These are phyloP conservation scores for Drosophila mayri DNA, from an alignment of 1,140 invertebrate genomes.

Conservation along the genomic window DNA sequence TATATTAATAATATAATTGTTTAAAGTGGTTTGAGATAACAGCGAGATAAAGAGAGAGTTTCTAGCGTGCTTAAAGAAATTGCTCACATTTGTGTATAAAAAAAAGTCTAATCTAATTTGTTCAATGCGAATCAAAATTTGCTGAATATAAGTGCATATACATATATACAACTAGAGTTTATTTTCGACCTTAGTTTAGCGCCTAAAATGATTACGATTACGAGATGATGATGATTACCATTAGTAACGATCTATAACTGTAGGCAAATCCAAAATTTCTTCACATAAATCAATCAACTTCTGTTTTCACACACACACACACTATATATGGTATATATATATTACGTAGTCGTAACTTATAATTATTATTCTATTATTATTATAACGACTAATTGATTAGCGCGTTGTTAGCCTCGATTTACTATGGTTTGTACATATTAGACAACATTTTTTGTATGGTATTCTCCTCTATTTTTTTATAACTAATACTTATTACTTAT, in stretches of 20 bases:
- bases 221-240: slow-evolving; percentile 40
- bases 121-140: slow-evolving; percentile 79
- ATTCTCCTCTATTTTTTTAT: slow-evolving; percentile 45
- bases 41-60: slow-evolving; percentile 20
- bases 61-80: slow-evolving; percentile 66
- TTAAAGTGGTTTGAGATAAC: slow-evolving; percentile 43
- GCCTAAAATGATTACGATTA: slow-evolving; percentile 58
- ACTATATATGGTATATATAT: neutral
- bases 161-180: slow-evolving; percentile 59
- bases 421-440: slow-evolving; percentile 82
- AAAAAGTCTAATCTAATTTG: slow-evolving; percentile 52
- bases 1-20: slow-evolving; percentile 67
- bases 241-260: slow-evolving; percentile 41
- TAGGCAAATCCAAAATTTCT: slow-evolving; percentile 76
- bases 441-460: slow-evolving; percentile 66
- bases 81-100: slow-evolving; percentile 68
- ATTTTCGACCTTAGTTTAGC: slow-evolving; percentile 61
- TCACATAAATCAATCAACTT: slow-evolving; percentile 50
- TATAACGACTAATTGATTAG: slow-evolving; percentile 39
- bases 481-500: slow-evolving; percentile 47
- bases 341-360: slow-evolving; percentile 49
- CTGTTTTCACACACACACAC: slow-evolving; percentile 38
- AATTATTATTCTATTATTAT: slow-evolving; percentile 55
- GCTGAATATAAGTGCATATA: slow-evolving; percentile 82
- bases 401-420: slow-evolving; percentile 79